phyloP scores from a whole-genome alignment of 1,140 invertebrate species.

The Maniola jurtina region DNA sequence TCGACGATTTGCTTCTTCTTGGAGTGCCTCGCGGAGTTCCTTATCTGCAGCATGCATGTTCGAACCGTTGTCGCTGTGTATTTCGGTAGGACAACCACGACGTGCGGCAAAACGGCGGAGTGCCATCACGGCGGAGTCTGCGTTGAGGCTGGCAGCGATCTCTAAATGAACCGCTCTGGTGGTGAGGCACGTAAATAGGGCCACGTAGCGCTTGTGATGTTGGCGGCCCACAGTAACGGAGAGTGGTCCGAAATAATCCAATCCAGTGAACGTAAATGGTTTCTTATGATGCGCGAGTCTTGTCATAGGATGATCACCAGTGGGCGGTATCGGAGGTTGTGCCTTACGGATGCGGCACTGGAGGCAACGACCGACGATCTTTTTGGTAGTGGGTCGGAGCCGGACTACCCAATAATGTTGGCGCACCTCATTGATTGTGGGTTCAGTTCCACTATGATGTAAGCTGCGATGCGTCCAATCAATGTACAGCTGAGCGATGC shows the following conservation, averaged over 20 bases:
- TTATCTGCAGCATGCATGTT: conserved; percentile 34
- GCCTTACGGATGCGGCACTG: neutral
- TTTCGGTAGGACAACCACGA: conserved; percentile 42
- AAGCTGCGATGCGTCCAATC: neutral
- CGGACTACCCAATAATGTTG: conserved; percentile 5
- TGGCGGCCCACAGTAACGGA: conserved; percentile 39
- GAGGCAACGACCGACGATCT: neutral
- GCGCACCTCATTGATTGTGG: neutral
- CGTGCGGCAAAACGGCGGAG: conserved; percentile 61
- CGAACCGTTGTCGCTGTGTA: conserved; percentile 47
- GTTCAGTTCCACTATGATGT: neutral
- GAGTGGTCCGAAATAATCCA: conserved; percentile 43
- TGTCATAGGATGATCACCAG: neutral
- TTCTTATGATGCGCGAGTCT: conserved; percentile 30
- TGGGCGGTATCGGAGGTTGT: neutral
- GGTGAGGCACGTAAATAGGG: conserved; percentile 48
- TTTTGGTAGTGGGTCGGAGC: neutral
- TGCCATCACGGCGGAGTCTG: conserved; percentile 56
- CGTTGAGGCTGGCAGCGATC: conserved; percentile 37
- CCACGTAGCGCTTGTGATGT: conserved; percentile 51
- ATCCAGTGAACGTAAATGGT: conserved; percentile 32
- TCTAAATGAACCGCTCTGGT: conserved; percentile 29
- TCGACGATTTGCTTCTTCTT: conserved; percentile 13
- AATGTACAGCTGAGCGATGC: neutral
- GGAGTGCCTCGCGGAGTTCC: conserved; percentile 1